phyloP scores from a whole-genome alignment of 2,888 invertebrate genomes.

The Apodemia duryi region DNA sequence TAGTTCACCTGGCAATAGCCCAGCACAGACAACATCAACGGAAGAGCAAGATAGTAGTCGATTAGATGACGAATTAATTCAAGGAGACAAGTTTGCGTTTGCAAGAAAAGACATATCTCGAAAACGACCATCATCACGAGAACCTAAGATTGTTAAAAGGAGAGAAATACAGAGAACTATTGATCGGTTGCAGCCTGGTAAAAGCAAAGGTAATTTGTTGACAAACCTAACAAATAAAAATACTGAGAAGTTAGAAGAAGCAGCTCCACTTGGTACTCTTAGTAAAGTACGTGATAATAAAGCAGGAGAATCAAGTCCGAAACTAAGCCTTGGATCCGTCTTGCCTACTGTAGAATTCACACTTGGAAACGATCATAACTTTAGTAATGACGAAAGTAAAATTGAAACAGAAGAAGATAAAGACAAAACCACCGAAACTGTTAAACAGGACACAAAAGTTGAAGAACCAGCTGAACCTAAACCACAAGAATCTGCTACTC shows the following conservation, averaged over 20 bases:
- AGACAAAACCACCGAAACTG: slow-evolving; percentile 40
- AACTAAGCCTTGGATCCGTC: slow-evolving; percentile 91
- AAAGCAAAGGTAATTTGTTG: slow-evolving; percentile 91
- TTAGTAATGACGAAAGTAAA: slow-evolving; percentile 54
- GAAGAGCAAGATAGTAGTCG: slow-evolving; percentile 80
- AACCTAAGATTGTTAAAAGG: slow-evolving; percentile 68
- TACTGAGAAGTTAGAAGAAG: slow-evolving; percentile 79
- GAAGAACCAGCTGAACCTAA: slow-evolving; percentile 29
- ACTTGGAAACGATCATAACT: slow-evolving; percentile 83
- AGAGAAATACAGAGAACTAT: slow-evolving; percentile 90
- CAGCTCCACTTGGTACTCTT: slow-evolving; percentile 70
- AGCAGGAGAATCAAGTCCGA: slow-evolving; percentile 85
- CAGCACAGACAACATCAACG: slow-evolving; percentile 81
- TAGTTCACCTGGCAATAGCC: slow-evolving; percentile 89
- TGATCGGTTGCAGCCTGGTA: slow-evolving; percentile 90
- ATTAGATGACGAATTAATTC: slow-evolving; percentile 60
- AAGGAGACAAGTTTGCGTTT: slow-evolving; percentile 53
- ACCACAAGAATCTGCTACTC: slow-evolving; percentile 38
- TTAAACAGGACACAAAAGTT: slow-evolving; percentile 30
- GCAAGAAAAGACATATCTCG: slow-evolving; percentile 64
- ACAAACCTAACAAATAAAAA: slow-evolving; percentile 81
- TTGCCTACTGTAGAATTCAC: slow-evolving; percentile 85
- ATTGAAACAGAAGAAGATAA: slow-evolving; percentile 28
- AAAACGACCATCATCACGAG: slow-evolving; percentile 68
- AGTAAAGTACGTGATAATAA: slow-evolving; percentile 80